A percentile compares a stretch with the other conserved stretches of the same genome.
These are phyloP conservation scores for Lophochroa leadbeateri DNA, from an alignment of 2,113 vertebrate species.

Conservation along the genomic window DNA sequence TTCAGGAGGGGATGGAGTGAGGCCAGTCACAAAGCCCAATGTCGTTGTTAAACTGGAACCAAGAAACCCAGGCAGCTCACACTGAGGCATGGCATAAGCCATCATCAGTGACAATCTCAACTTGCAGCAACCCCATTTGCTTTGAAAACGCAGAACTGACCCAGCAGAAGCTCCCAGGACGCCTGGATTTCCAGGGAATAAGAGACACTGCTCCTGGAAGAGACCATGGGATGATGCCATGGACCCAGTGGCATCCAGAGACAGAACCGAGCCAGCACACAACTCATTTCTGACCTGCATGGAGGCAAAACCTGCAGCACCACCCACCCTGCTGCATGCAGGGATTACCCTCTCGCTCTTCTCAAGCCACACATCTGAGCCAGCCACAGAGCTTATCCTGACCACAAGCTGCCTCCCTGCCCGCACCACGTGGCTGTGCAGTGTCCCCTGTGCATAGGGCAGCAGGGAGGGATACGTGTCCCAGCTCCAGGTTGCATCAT, in stretches of 20 bases:
- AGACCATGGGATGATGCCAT: not conserved
- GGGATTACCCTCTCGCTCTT: not conserved
- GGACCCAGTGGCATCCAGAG: accelerated
- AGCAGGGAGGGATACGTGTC: accelerated
- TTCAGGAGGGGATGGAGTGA: not conserved
- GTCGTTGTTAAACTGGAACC: not conserved
- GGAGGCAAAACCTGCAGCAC: accelerated
- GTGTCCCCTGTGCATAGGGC: accelerated
- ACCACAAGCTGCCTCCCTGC: not conserved
- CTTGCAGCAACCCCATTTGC: not conserved
- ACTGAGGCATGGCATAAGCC: not conserved
- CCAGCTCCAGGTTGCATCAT: not conserved
- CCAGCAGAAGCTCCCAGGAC: not conserved
- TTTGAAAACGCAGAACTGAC: not conserved
- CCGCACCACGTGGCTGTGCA: accelerated
- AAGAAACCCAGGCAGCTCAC: not conserved
- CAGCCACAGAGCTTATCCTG: not conserved
- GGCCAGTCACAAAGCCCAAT: accelerated
- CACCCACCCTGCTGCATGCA: accelerated
- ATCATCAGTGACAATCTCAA: not conserved
- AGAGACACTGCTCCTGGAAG: not conserved
- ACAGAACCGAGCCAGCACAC: not conserved
- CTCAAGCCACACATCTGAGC: not conserved
- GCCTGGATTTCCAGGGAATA: not conserved
- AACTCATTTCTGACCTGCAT: accelerated